Evolutionary conservation across 2,113 vertebrate species (phyloP), one percentile per base, ranked within the genome.

Genomic region (Clarias magur): DNA sequence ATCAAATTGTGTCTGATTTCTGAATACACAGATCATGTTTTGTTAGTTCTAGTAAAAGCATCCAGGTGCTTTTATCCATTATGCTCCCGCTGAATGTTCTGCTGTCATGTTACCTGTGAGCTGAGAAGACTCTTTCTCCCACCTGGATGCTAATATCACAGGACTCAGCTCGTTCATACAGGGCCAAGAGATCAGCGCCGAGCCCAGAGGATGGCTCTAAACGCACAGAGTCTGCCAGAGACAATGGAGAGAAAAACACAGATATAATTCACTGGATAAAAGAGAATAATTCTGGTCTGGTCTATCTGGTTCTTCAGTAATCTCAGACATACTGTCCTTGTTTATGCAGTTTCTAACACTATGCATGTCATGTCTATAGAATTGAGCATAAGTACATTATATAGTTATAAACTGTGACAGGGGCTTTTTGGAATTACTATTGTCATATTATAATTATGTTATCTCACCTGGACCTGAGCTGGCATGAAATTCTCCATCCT

Each of bases 91-190:
- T 57, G 11, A 79, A 81, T 81, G 79, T 8, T 11, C 16, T 81
- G 23, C 8, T 21, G 25, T 67, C 21, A 38, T 17, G 34, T 90
- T 96, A 99, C 98, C 97, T 98, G 96, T 99, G 97, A 91, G 95
- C 96, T 91, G 93, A 95, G 92, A 99, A 98, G 79, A 90, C 84
- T 93, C 94, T 95, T 88, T 96, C 96, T 84, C 96, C 96, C 91
- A 96, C 89, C 68, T 95, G 95, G 92, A 99, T 96, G 91, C 89
- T 96, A 93, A 96, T 95, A 93, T 99, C 97, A 91, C 97, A 95
- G 88, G 94, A 95, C 91, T 91, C 94, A 59, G 91, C 92, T 8
- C 94, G 94, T 91, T 93, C 88, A 84, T 96, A 98, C 85, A 98
- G 93, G 88, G 93, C 94, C 93, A 99, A 38, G 90, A 98, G 91